Conservation (phyloP, 2,888 invertebrate species). For the Volucella inanis region DNA sequence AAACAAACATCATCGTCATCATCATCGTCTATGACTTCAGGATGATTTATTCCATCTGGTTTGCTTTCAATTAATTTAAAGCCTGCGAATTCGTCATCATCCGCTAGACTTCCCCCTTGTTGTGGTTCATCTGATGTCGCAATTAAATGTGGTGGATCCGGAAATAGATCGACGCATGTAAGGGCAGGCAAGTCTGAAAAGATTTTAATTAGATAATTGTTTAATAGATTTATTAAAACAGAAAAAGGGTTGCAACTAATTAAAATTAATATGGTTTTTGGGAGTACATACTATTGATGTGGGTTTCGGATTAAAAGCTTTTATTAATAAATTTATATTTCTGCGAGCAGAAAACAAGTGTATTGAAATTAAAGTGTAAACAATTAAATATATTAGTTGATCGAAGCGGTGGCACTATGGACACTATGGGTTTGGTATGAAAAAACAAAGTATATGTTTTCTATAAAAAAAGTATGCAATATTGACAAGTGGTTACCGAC, state of each 20-base stretch:
- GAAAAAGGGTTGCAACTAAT: neutral
- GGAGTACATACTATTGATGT: too few species aligned
- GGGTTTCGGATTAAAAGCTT: too few species aligned
- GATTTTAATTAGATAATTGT: neutral
- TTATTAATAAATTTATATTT: too few species aligned
- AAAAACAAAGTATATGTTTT: too few species aligned
- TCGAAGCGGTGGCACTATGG: too few species aligned
- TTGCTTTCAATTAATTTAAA: slow-evolving; percentile 42
- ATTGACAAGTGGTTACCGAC: too few species aligned
- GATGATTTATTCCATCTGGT: neutral
- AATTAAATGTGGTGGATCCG: slow-evolving; percentile 75
- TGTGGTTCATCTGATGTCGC: slow-evolving; percentile 30
- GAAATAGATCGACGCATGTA: slow-evolving; percentile 76
- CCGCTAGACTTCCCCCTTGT: slow-evolving; percentile 52
- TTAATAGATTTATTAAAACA: neutral
- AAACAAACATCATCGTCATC: neutral
- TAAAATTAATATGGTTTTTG: too few species aligned
- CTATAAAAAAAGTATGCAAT: too few species aligned
- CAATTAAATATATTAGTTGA: too few species aligned
- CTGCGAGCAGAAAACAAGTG: too few species aligned
- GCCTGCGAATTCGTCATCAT: slow-evolving; percentile 65
- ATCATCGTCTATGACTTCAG: slow-evolving; percentile 26
- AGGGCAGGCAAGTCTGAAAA: slow-evolving; percentile 74
- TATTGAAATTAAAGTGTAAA: too few species aligned
- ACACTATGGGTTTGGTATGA: too few species aligned